A percentile compares a stretch with the other conserved stretches of the same genome.
These are phyloP conservation scores for Eulemur albifrons DNA, from an alignment of 2,797 vertebrate genomes.

Conservation along the genomic window DNA sequence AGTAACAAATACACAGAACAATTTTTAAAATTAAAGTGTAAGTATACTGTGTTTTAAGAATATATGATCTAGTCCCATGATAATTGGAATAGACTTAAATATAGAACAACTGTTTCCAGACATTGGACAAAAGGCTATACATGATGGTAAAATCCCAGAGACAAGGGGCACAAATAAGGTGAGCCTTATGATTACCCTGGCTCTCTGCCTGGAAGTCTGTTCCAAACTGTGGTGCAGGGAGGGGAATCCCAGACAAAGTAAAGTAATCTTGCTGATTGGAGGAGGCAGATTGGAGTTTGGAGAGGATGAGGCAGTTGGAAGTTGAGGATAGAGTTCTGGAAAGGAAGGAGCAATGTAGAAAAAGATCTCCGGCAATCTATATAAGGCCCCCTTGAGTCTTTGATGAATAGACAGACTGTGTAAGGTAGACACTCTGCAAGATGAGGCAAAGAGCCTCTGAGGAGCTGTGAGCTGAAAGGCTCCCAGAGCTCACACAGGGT, in stretches of 20 bases:
- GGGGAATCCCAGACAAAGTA: neutral
- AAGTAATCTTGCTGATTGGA: neutral
- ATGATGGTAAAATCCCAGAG: neutral
- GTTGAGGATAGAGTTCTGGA: neutral
- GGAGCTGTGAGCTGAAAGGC: neutral
- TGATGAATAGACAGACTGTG: neutral
- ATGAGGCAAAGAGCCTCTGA: neutral
- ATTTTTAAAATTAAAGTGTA: neutral
- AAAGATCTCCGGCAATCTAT: neutral
- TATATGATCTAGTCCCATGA: neutral
- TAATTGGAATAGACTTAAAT: neutral
- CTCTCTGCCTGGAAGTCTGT: neutral
- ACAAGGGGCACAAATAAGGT: neutral
- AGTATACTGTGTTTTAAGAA: neutral
- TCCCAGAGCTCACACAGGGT: neutral
- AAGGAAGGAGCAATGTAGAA: neutral
- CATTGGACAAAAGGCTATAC: neutral
- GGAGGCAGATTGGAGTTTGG: neutral
- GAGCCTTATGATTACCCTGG: neutral
- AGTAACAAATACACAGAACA: neutral
- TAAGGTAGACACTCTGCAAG: neutral
- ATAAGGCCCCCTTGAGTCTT: neutral
- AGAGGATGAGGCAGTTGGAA: neutral
- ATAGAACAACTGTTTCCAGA: neutral
- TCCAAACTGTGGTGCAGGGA: neutral